These are phyloP conservation scores for Micromys minutus DNA, from an alignment of 2,113 vertebrate species.

Conservation along the genomic window DNA sequence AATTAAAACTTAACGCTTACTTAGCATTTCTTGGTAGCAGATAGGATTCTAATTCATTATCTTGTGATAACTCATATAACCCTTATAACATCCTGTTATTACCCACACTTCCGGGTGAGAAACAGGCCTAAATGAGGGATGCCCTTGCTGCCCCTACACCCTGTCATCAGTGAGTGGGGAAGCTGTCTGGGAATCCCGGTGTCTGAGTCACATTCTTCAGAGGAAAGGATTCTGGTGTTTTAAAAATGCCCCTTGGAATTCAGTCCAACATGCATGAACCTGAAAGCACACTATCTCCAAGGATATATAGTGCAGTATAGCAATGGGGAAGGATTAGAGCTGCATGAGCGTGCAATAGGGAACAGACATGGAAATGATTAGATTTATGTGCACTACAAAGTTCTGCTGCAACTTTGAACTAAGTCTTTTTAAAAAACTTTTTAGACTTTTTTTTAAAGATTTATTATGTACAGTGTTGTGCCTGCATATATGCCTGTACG, in stretches of 20 bases:
- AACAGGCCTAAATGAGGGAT: neutral
- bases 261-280: neutral
- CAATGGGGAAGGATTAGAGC: constrained; percentile 12
- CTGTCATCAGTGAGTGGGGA: neutral
- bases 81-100: neutral
- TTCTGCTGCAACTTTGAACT: neutral
- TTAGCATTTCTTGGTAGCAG: neutral
- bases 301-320: neutral
- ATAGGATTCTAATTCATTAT: neutral
- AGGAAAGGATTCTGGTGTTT: neutral
- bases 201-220: neutral
- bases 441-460: too few relatives aligned
- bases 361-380: neutral
- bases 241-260: constrained; percentile 9
- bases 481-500: too few relatives aligned
- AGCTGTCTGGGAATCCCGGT: neutral
- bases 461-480: too few relatives aligned
- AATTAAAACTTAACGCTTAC: neutral
- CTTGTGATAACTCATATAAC: neutral
- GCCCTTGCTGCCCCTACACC: neutral
- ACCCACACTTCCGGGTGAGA: neutral
- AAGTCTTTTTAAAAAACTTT: too few relatives aligned
- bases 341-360: neutral
- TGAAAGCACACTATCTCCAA: neutral
- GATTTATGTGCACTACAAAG: neutral